Percentiles rank a stretch among this genome's conserved stretches.
Conservation (phyloP, 2,113 vertebrate genomes). For the Hypanus sabinus region DNA sequence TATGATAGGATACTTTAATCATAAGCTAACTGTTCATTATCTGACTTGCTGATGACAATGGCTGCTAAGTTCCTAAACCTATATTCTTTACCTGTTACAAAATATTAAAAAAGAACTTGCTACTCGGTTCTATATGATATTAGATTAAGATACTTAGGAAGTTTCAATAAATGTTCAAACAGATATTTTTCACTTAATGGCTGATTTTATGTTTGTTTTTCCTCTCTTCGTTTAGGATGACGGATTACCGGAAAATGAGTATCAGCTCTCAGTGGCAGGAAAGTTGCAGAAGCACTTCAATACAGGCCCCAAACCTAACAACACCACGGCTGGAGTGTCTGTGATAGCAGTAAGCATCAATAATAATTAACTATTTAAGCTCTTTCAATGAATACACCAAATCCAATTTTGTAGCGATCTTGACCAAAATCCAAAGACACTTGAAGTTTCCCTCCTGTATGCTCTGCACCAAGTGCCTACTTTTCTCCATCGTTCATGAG, state of each 20-base stretch:
- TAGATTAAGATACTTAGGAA: too few relatives aligned
- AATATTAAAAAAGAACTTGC: too few relatives aligned
- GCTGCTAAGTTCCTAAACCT: too few relatives aligned
- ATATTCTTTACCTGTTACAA: too few relatives aligned
- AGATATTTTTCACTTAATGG: neutral
- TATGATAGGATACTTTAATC: too few relatives aligned
- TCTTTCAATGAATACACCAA: neutral
- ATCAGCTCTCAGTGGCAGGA: constrained; percentile 85
- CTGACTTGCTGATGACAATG: too few relatives aligned
- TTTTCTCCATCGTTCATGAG: neutral
- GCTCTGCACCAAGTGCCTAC: neutral
- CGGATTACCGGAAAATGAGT: constrained; percentile 74
- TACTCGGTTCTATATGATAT: too few relatives aligned
- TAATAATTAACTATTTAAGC: constrained; percentile 18
- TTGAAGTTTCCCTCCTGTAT: too few relatives aligned
- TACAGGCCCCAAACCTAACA: constrained; percentile 74
- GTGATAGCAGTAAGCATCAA: constrained; percentile 88
- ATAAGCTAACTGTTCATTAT: too few relatives aligned
- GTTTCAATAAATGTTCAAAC: neutral
- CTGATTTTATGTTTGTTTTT: neutral
- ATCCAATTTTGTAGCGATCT: neutral
- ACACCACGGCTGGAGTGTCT: constrained; percentile 84
- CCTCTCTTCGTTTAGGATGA: constrained; percentile 68
- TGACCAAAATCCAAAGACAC: neutral
- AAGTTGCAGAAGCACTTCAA: constrained; percentile 98